Evolutionary conservation across 2,113 vertebrate species (phyloP).

Genomic region (Rhinolophus ferrumequinum): DNA sequence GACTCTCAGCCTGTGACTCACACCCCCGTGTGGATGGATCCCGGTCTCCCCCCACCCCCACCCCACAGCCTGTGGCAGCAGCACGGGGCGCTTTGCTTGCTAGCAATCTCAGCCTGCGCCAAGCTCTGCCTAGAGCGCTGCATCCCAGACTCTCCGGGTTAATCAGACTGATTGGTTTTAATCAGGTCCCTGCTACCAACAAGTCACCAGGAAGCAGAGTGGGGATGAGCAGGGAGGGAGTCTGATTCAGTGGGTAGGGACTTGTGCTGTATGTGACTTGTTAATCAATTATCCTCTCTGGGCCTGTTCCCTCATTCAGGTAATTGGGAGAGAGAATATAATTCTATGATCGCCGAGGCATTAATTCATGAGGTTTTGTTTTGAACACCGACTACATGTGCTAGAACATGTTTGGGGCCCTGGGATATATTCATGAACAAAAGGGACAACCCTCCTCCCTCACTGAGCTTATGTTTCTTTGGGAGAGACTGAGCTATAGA

Average conservation of each 20-base stretch:
- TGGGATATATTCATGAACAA: background rate
- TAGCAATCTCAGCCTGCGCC: background rate
- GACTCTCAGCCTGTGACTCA: background rate
- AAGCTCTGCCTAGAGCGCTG: rapidly evolving
- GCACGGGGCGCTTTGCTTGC: rapidly evolving
- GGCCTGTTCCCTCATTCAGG: background rate
- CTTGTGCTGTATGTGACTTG: background rate
- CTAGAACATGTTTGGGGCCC: background rate
- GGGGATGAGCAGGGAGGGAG: background rate
- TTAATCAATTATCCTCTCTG: background rate
- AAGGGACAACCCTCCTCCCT: background rate
- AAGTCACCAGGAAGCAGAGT: background rate
- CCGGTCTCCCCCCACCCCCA: background rate
- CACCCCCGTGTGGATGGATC: background rate
- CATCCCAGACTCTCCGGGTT: background rate
- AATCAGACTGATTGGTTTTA: background rate
- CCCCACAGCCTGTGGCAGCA: rapidly evolving
- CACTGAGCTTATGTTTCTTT: no score
- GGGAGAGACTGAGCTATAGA: background rate
- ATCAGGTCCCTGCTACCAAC: background rate
- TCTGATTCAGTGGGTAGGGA: background rate
- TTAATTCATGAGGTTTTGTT: background rate
- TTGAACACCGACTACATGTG: background rate
- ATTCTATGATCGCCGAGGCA: background rate
- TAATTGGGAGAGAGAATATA: background rate